Evolutionary conservation across 2,888 invertebrate genomes (phyloP).

Genomic region (Pemphredon lugubris): DNA sequence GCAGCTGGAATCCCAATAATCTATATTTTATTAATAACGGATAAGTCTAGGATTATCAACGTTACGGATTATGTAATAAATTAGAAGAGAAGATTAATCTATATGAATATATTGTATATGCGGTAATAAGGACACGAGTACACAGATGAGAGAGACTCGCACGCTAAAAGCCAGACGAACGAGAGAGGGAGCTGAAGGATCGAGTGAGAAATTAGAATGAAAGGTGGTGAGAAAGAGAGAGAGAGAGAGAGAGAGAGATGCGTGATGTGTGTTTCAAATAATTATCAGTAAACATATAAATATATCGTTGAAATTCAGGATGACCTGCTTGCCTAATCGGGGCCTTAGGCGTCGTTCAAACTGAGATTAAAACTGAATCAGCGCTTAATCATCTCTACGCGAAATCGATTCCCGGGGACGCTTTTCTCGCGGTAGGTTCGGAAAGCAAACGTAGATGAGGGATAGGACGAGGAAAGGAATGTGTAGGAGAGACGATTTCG

Average conservation of each 20-base stretch:
- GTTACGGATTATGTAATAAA: conserved; percentile 60
- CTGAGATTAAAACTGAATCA: conserved; percentile 11
- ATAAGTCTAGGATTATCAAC: conserved; percentile 69
- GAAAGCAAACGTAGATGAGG: background rate
- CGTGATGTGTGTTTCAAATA: conserved; percentile 7
- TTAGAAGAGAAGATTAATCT: conserved; percentile 54
- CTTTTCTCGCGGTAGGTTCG: background rate
- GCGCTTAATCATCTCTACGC: conserved; percentile 9
- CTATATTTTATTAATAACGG: conserved; percentile 78
- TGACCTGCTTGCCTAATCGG: conserved; percentile 60
- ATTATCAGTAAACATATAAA: conserved; percentile 17
- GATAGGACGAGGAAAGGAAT: background rate
- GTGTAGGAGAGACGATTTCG: conserved; percentile 15
- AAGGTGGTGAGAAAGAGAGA: background rate
- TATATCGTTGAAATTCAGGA: conserved; percentile 48
- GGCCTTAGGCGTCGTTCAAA: conserved; percentile 61
- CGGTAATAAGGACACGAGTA: conserved; percentile 29
- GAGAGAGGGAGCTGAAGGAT: background rate
- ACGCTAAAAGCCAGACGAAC: background rate
- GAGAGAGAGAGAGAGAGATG: conserved; percentile 3
- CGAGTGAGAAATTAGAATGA: background rate
- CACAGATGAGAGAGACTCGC: conserved; percentile 2
- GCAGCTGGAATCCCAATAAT: conserved; percentile 76
- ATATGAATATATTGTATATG: conserved; percentile 53
- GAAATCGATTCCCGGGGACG: background rate